Evolutionary conservation across 2,888 invertebrate genomes (phyloP).

Genomic region (Cactoblastis cactorum): DNA sequence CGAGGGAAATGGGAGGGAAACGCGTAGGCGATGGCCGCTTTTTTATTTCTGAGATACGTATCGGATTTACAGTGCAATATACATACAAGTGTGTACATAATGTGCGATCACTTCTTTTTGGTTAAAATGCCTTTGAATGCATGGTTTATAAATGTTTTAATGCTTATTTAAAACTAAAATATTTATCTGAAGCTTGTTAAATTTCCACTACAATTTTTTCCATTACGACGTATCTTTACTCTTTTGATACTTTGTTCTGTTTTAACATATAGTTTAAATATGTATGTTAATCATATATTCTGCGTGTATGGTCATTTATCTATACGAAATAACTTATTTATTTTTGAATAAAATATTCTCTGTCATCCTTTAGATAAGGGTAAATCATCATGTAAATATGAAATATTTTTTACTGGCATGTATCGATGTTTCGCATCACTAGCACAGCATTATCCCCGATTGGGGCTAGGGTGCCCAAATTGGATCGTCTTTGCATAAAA

Average conservation of each 20-base stretch:
- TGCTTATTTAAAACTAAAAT: no score
- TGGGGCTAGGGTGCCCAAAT: conserved; percentile 55
- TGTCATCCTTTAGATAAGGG: no score
- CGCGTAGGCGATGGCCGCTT: not conserved
- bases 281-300: no score
- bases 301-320: no score
- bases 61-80: not conserved
- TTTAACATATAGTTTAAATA: no score
- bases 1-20: conserved; percentile 5
- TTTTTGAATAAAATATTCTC: not conserved
- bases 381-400: not conserved
- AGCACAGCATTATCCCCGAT: conserved; percentile 62
- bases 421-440: conserved; percentile 15
- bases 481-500: conserved; percentile 76
- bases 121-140: not conserved
- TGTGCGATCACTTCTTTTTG: not conserved
- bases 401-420: not conserved
- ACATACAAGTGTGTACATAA: no score
- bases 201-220: no score
- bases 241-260: no score
- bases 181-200: no score
- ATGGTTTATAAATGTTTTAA: no score
- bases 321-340: no score
- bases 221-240: no score
- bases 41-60: conserved; percentile 3